phyloP scores from a whole-genome alignment of 2,797 vertebrate genomes.

The Peromyscus aztecus region DNA sequence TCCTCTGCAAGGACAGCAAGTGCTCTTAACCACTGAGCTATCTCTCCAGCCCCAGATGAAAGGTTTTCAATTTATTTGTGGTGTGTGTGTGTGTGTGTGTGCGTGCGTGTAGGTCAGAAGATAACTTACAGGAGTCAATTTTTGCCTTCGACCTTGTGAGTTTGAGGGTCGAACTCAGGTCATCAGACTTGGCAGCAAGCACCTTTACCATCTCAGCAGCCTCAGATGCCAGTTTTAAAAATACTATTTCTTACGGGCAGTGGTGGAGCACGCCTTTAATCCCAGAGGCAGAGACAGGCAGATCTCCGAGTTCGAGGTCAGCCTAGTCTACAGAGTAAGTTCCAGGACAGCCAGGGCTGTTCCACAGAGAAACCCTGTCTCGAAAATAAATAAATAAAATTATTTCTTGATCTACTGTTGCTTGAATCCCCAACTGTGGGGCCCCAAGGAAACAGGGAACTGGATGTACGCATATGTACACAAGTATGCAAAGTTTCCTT shows the following conservation, averaged over 20 bases:
- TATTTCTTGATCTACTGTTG: background rate
- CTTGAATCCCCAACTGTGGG: background rate
- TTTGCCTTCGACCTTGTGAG: background rate
- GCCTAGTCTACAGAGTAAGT: background rate
- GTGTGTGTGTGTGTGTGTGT: background rate
- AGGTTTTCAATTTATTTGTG: background rate
- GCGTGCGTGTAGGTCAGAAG: background rate
- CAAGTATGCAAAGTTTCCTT: accelerated
- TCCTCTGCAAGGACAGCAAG: background rate
- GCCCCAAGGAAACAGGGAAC: background rate
- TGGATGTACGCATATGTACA: accelerated
- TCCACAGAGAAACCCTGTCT: background rate
- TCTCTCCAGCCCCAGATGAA: background rate
- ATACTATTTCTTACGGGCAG: background rate
- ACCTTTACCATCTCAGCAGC: background rate
- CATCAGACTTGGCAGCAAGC: background rate
- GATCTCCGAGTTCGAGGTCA: background rate
- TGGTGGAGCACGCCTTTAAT: background rate
- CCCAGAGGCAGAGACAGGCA: background rate
- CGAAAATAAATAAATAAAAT: background rate
- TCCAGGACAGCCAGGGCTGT: background rate
- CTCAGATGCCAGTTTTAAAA: background rate
- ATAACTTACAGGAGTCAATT: background rate
- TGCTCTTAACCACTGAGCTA: background rate
- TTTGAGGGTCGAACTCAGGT: background rate